Percentiles rank a stretch among this genome's conserved stretches.
Conservation (phyloP, 2,888 invertebrate genomes). For the Cyclophora punctaria region DNA sequence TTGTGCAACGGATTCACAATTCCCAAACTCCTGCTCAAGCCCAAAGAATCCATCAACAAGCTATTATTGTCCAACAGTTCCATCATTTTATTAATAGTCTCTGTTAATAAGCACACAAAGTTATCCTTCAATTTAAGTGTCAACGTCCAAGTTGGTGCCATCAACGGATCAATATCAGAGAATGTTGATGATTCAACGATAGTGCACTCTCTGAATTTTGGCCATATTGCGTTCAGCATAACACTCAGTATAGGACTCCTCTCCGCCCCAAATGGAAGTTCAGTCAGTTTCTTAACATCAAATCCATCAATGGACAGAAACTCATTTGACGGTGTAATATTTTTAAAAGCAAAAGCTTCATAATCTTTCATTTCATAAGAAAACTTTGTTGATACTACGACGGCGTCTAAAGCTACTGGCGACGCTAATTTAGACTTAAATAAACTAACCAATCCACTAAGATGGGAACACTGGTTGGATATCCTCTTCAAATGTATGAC, state of each 20-base stretch:
- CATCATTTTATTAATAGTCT: conserved; percentile 82
- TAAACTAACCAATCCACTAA: conserved; percentile 87
- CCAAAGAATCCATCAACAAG: conserved; percentile 63
- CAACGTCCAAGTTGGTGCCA: conserved; percentile 86
- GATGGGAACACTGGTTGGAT: conserved; percentile 87
- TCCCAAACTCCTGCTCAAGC: conserved; percentile 63
- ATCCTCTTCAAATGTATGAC: conserved; percentile 89
- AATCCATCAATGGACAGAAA: conserved; percentile 66
- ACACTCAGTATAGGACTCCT: conserved; percentile 87
- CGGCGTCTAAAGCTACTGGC: conserved; percentile 76
- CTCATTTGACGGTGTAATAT: conserved; percentile 60
- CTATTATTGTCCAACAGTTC: conserved; percentile 75
- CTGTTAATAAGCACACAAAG: conserved; percentile 84
- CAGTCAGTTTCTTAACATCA: conserved; percentile 62
- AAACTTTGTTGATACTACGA: conserved; percentile 82
- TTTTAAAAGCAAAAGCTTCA: conserved; percentile 78
- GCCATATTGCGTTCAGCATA: conserved; percentile 89
- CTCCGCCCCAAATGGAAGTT: conserved; percentile 89
- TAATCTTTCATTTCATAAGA: conserved; percentile 81
- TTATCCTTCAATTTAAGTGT: conserved; percentile 79
- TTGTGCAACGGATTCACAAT: conserved; percentile 77
- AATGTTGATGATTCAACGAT: conserved; percentile 91
- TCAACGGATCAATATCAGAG: conserved; percentile 88
- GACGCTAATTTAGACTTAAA: conserved; percentile 93
- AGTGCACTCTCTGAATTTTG: conserved; percentile 86